These are phyloP conservation scores for Idaea aversata DNA, from an alignment of 2,888 invertebrate genomes.

Conservation along the genomic window DNA sequence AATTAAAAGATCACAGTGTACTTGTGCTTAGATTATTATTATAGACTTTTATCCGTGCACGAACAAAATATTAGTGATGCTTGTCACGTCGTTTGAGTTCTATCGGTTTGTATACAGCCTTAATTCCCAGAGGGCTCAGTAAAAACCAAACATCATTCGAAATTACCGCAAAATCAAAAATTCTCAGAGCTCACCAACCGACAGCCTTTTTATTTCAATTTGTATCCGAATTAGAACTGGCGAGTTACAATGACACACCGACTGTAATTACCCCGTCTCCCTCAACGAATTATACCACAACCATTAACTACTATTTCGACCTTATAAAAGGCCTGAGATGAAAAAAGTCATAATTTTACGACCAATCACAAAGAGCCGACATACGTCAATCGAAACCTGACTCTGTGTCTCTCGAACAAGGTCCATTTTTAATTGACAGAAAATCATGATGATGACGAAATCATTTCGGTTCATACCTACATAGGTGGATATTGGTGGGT, in stretches of 20 bases:
- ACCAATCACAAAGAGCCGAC: constrained; percentile 48
- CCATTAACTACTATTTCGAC: constrained; percentile 72
- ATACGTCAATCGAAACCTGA: constrained; percentile 4
- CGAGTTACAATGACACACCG: constrained; percentile 73
- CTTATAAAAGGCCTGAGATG: constrained; percentile 62
- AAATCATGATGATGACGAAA: constrained; percentile 27
- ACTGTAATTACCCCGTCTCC: constrained; percentile 70
- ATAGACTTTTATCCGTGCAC: too few species aligned
- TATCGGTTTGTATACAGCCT: neutral
- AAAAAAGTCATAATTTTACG: constrained; percentile 58
- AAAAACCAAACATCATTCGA: constrained; percentile 15
- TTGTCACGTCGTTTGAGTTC: too few species aligned
- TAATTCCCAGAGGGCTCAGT: neutral
- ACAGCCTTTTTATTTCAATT: neutral
- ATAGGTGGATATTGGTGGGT: constrained; percentile 28
- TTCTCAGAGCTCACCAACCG: neutral
- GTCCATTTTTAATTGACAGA: constrained; percentile 17
- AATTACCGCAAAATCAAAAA: constrained; percentile 3
- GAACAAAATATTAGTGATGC: too few species aligned
- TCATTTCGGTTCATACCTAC: constrained; percentile 19
- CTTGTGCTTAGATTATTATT: too few species aligned
- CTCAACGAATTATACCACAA: constrained; percentile 65
- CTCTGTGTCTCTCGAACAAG: constrained; percentile 7
- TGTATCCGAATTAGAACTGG: constrained; percentile 37
- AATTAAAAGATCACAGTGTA: too few species aligned